These are phyloP conservation scores for Nothoprocta perdicaria DNA, from an alignment of 2,113 vertebrate species.

Conservation along the genomic window DNA sequence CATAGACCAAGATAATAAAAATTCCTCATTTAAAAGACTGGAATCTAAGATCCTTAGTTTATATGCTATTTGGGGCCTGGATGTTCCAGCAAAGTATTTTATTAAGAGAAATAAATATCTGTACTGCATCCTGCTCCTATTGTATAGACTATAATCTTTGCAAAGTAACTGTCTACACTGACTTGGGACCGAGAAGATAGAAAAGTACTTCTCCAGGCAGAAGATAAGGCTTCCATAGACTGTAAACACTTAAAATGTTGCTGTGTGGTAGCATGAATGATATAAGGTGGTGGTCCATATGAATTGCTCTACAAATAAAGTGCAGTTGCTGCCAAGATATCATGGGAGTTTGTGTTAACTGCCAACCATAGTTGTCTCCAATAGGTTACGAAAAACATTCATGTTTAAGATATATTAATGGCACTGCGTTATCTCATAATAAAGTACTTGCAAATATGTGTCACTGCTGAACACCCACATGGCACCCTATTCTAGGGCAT, in stretches of 20 bases:
- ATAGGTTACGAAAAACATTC: conserved; percentile 68
- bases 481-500: conserved; percentile 64
- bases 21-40: not conserved
- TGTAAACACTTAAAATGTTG: conserved; percentile 38
- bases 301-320: conserved; percentile 61
- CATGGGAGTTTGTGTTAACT: conserved; percentile 67
- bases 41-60: not conserved
- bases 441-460: conserved; percentile 71
- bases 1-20: not conserved
- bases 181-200: not conserved
- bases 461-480: conserved; percentile 67
- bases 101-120: not conserved
- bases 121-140: not conserved
- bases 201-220: not conserved
- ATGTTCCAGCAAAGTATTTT: not conserved
- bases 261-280: conserved; percentile 47
- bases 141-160: not conserved
- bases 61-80: not conserved
- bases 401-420: conserved; percentile 71
- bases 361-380: conserved; percentile 62
- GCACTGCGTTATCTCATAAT: conserved; percentile 70
- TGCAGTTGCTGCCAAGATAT: conserved; percentile 59
- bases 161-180: not conserved
- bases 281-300: conserved; percentile 41
- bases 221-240: not conserved